These are phyloP conservation scores for Lasiurus borealis DNA, from an alignment of 2,113 vertebrate genomes.

Conservation along the genomic window DNA sequence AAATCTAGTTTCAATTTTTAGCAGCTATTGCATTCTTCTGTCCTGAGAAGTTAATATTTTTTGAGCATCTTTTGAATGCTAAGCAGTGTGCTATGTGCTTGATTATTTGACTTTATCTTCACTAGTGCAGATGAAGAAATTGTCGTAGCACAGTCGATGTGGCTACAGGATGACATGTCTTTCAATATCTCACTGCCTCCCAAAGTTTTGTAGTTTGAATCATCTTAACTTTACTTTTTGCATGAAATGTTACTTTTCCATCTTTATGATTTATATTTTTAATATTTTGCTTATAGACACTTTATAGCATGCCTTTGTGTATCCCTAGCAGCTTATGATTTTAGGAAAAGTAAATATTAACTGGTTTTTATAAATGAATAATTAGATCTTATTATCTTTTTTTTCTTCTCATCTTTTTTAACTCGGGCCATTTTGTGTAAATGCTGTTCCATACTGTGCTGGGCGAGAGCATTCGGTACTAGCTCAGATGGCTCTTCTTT, in stretches of 20 bases:
- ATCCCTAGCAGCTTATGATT: conserved; percentile 37
- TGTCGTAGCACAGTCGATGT: not conserved
- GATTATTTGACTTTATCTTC: conserved; percentile 49
- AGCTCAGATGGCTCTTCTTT: conserved; percentile 38
- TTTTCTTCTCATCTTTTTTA: not conserved
- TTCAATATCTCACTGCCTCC: not conserved
- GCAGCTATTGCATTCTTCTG: conserved; percentile 26
- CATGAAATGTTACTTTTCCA: conserved; percentile 25
- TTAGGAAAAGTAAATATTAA: conserved; percentile 55
- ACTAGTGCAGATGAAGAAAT: not conserved
- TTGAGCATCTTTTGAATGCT: conserved; percentile 30
- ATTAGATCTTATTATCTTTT: not conserved
- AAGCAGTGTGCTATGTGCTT: not conserved
- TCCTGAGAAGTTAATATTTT: conserved; percentile 45
- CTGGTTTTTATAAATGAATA: conserved; percentile 12
- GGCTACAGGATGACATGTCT: not conserved
- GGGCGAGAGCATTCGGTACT: not conserved
- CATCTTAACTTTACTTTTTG: conserved; percentile 43
- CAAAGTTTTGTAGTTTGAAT: conserved; percentile 14
- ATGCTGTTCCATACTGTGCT: not conserved
- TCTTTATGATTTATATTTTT: conserved; percentile 32
- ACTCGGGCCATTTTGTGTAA: not conserved
- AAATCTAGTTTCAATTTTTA: conserved; percentile 47
- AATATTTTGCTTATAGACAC: not conserved
- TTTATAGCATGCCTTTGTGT: not conserved